Evolutionary conservation across 2,797 vertebrate species (phyloP).

Genomic region (Hypotaenidia okinawae): DNA sequence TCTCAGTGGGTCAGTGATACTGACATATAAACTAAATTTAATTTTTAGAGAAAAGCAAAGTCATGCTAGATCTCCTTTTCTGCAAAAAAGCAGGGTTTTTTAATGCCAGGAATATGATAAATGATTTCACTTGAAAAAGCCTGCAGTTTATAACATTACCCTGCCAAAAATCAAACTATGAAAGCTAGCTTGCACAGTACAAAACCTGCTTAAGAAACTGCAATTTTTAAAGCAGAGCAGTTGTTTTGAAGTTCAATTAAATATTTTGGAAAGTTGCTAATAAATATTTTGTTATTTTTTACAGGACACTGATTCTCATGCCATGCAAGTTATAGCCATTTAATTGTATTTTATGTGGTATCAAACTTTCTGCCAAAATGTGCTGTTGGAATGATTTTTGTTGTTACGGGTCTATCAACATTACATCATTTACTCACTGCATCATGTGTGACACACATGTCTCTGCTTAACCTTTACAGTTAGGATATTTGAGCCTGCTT

Average conservation of each 20-base stretch:
- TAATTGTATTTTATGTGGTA: conserved; percentile 62
- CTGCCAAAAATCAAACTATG: neutral
- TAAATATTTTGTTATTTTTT: conserved; percentile 48
- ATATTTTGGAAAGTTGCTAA: conserved; percentile 31
- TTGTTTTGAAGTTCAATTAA: conserved; percentile 49
- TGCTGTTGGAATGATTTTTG: conserved; percentile 48
- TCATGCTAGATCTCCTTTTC: neutral
- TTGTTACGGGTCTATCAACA: conserved; percentile 62
- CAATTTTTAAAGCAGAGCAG: conserved; percentile 1
- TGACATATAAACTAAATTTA: neutral
- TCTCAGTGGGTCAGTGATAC: neutral
- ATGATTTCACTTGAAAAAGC: conserved; percentile 5
- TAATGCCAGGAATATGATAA: neutral
- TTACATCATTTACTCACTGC: conserved; percentile 68
- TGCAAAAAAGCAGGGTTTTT: neutral
- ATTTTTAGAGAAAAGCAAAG: neutral
- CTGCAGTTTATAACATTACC: neutral
- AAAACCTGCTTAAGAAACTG: neutral
- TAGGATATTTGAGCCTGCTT: conserved; percentile 53
- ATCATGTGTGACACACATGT: conserved; percentile 70
- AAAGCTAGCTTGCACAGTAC: neutral
- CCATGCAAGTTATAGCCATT: conserved; percentile 54
- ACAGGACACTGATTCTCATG: conserved; percentile 44
- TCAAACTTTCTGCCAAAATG: conserved; percentile 59
- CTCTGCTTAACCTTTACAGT: conserved; percentile 59